Evolutionary conservation across 35 echinoderm and acorn worm genomes (phyloP).

Genomic region (Hemicentrotus pulcherrimus): DNA sequence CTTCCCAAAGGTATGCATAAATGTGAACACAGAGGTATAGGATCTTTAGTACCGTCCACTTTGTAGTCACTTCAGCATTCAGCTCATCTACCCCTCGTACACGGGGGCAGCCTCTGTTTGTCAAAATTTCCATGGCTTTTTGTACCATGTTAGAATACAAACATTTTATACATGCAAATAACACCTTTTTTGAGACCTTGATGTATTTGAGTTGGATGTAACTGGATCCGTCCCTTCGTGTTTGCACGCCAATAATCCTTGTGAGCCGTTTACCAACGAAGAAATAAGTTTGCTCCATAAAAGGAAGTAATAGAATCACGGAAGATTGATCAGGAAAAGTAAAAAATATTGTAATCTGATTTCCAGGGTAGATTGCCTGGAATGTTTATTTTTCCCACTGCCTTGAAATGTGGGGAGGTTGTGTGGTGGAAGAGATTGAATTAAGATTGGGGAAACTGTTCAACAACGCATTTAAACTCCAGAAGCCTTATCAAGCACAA

Average conservation of each 20-base stretch:
- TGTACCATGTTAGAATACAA: slow-evolving; percentile 40
- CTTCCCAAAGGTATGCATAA: not conserved
- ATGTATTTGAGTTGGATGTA: slow-evolving; percentile 19
- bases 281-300: not conserved
- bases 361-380: not conserved
- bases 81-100: not conserved
- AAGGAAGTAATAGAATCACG: not conserved
- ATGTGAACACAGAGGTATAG: not conserved
- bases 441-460: not conserved
- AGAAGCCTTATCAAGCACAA: not conserved
- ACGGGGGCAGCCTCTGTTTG: not conserved
- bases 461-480: not conserved
- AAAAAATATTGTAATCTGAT: not conserved
- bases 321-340: not conserved
- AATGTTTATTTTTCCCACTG: slow-evolving; percentile 11
- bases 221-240: not conserved
- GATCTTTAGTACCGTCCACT: not conserved
- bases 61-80: not conserved
- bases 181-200: slow-evolving; percentile 24
- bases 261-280: slow-evolving; percentile 24
- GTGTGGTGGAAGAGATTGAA: not conserved
- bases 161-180: slow-evolving; percentile 53
- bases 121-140: not conserved
- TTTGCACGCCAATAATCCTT: slow-evolving; percentile 45
- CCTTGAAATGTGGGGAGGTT: not conserved